phyloP scores from a whole-genome alignment of 2,888 invertebrate genomes.

The Globia sparganii region DNA sequence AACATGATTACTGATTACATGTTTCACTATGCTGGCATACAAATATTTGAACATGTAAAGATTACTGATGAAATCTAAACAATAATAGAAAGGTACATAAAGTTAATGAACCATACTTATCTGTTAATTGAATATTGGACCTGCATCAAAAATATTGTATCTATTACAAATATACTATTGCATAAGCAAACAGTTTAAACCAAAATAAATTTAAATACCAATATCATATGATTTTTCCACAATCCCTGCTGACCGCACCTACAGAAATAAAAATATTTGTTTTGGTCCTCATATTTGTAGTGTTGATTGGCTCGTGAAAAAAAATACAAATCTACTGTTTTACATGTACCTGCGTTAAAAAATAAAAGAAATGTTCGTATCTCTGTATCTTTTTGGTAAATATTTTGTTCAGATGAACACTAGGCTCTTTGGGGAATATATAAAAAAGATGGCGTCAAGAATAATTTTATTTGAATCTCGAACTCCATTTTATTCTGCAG shows the following conservation, averaged over 20 bases:
- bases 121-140: neutral
- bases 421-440: slow-evolving; percentile 3
- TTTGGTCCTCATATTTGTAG: slow-evolving; percentile 60
- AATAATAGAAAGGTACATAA: too few relatives aligned
- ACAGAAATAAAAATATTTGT: slow-evolving; percentile 47
- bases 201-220: neutral
- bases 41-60: too few relatives aligned
- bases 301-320: slow-evolving; percentile 73
- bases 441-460: slow-evolving; percentile 2
- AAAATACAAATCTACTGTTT: slow-evolving; percentile 47
- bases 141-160: neutral
- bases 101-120: too few relatives aligned
- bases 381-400: slow-evolving; percentile 2
- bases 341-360: slow-evolving; percentile 13
- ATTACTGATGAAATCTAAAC: too few relatives aligned
- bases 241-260: neutral
- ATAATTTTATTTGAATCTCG: slow-evolving; percentile 5
- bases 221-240: neutral
- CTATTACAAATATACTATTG: neutral
- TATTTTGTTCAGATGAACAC: neutral
- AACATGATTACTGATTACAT: too few relatives aligned
- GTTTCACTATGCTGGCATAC: too few relatives aligned
- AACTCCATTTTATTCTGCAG: neutral
- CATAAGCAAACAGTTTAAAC: too few relatives aligned
- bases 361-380: slow-evolving; percentile 2